Evolutionary conservation across 2,797 vertebrate species (phyloP).

Genomic region (Cossypha caffra): DNA sequence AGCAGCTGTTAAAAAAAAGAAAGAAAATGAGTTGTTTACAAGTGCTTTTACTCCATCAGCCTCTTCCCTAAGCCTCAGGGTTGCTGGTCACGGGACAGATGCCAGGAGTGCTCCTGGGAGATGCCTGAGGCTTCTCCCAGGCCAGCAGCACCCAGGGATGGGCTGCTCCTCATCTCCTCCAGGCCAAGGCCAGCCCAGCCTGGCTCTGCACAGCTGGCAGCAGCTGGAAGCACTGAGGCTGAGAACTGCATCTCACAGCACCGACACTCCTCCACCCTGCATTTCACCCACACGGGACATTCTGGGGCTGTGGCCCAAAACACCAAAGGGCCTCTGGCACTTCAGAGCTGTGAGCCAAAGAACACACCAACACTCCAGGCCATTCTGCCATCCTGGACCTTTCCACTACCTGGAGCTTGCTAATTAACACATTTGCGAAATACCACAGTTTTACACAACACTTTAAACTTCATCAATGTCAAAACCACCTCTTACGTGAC

Average conservation of each 20-base stretch:
- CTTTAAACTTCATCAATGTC: neutral
- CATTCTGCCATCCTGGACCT: neutral
- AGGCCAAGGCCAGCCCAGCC: neutral
- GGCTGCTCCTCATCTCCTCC: neutral
- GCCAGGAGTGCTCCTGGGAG: neutral
- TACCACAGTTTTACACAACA: neutral
- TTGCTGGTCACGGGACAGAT: neutral
- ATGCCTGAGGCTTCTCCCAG: neutral
- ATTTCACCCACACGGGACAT: rapidly evolving
- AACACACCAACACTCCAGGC: neutral
- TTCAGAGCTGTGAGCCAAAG: neutral
- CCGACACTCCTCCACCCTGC: neutral
- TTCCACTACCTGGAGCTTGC: neutral
- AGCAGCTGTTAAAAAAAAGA: neutral
- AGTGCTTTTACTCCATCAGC: neutral
- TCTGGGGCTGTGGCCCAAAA: neutral
- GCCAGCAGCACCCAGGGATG: neutral
- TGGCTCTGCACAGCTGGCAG: neutral
- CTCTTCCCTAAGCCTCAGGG: neutral
- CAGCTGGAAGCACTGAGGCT: neutral
- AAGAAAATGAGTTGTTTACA: neutral
- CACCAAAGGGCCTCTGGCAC: neutral
- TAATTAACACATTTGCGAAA: neutral
- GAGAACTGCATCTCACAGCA: rapidly evolving
- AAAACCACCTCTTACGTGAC: neutral